Evolutionary conservation across 1,140 invertebrate species (phyloP), one percentile per base, ranked within the genome.

Genomic region (Palaemon carinicauda): DNA sequence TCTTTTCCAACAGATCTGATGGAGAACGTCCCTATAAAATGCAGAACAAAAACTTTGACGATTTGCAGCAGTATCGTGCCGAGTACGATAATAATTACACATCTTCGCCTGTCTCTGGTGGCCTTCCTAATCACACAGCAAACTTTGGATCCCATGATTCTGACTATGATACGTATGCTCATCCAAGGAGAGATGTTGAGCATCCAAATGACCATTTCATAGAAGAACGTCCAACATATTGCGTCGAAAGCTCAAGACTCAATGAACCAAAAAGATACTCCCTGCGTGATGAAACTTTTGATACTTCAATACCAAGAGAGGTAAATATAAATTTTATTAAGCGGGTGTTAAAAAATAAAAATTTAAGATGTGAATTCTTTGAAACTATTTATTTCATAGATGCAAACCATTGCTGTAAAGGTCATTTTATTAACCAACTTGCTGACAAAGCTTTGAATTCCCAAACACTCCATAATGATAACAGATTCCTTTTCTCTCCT

Each of bases 51-150:
- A 41, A 82, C 3, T 53, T 82, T 71, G 80, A 82, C 29, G 50
- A 24, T 41, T 53, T 29, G 10, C 80, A 29, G 10, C 31, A 52
- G 19, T 86, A 89, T 41, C 79, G 73, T 17, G 54, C 88, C 0
- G 79, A 88, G 41, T 88, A 78, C 33, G 88, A 88, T 54, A 83
- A 41, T 31, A 73, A 86, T 71, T 88, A 88, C 41, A 88, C 88
- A 5, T 51, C 60, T 21, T 86, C 80, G 27, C 88, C 82, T 17
- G 82, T 78, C 24, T 82, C 82, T 41, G 53, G 79, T 52, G 78
- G 69, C 33, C 88, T 83, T 21, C 88, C 88, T 4, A 86, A 52
- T 31, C 88, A 86, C 73, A 73, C 78, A 52, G 84, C 56, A 12
- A 41, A 75, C 33, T 87, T 80, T 71, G 77, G 84, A 14, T 51